phyloP scores from a whole-genome alignment of 1,140 invertebrate genomes.

The Drosophila repleta region DNA sequence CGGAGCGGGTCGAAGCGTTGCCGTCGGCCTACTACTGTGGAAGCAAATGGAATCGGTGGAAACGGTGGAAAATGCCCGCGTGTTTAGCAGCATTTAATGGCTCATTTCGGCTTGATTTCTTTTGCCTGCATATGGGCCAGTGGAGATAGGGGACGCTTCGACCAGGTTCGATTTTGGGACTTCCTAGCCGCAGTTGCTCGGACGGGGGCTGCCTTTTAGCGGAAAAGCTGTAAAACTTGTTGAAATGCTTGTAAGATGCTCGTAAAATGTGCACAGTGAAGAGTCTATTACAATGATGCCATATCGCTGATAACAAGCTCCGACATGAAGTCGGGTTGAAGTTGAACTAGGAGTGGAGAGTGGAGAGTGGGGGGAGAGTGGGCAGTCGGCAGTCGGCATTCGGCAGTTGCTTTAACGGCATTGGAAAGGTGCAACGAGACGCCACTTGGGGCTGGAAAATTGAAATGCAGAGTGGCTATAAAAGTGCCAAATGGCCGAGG shows the following conservation, averaged over 20 bases:
- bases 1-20: conserved; percentile 23
- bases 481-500: conserved; percentile 61
- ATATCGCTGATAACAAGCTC: conserved; percentile 63
- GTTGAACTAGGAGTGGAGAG: not conserved
- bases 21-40: conserved; percentile 48
- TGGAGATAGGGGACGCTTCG: not conserved
- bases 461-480: conserved; percentile 58
- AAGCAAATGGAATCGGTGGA: conserved; percentile 53
- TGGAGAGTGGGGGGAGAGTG: not conserved
- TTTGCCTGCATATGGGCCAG: conserved; percentile 46
- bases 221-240: conserved; percentile 83
- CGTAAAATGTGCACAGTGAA: conserved; percentile 74
- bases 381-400: not conserved
- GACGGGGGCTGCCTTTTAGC: conserved; percentile 76
- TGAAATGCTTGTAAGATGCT: conserved; percentile 79
- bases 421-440: conserved; percentile 55
- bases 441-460: conserved; percentile 58
- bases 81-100: conserved; percentile 83
- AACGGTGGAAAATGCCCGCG: conserved; percentile 81
- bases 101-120: conserved; percentile 83
- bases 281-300: conserved; percentile 80
- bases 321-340: conserved; percentile 10
- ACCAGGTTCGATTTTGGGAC: conserved; percentile 23
- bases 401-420: conserved; percentile 52
- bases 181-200: too few species aligned